These are phyloP conservation scores for Leucozona laternaria DNA, from an alignment of 2,888 invertebrate species.

Conservation along the genomic window DNA sequence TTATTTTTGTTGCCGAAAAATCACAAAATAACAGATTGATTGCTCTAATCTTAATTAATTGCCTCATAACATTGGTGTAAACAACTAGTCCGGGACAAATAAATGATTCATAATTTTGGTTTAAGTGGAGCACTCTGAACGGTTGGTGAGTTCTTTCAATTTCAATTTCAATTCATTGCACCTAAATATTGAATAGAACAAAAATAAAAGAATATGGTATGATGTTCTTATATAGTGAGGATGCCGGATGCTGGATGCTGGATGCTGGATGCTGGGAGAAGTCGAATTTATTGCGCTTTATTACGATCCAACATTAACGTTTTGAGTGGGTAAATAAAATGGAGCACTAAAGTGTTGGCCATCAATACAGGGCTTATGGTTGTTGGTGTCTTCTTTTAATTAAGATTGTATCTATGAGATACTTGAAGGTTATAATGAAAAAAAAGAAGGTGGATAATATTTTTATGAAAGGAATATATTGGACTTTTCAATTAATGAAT, in stretches of 20 bases:
- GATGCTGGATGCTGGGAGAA: background rate
- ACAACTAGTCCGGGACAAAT: constrained; percentile 59
- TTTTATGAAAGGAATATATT: constrained; percentile 7
- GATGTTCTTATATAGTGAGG: background rate
- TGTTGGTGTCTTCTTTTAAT: constrained; percentile 35
- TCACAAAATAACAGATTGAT: constrained; percentile 60
- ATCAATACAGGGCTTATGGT: constrained; percentile 24
- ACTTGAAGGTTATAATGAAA: background rate
- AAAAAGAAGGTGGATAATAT: background rate
- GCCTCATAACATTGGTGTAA: constrained; percentile 61
- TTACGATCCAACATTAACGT: constrained; percentile 36
- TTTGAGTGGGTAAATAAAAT: constrained; percentile 38
- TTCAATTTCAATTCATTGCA: constrained; percentile 64
- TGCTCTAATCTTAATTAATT: constrained; percentile 73
- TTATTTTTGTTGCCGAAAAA: constrained; percentile 33
- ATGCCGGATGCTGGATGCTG: background rate
- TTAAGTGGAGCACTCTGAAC: constrained; percentile 8
- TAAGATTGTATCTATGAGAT: constrained; percentile 33
- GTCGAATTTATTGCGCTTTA: constrained; percentile 51
- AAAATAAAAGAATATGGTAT: constrained; percentile 2
- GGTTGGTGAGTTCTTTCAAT: constrained; percentile 37
- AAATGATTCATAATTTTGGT: constrained; percentile 64
- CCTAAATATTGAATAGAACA: constrained; percentile 38
- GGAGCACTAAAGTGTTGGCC: constrained; percentile 19
- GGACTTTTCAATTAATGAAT: constrained; percentile 12